Evolutionary conservation across 2,797 vertebrate genomes (phyloP), one percentile per base, ranked within the genome.

Genomic region (Cossypha caffra): DNA sequence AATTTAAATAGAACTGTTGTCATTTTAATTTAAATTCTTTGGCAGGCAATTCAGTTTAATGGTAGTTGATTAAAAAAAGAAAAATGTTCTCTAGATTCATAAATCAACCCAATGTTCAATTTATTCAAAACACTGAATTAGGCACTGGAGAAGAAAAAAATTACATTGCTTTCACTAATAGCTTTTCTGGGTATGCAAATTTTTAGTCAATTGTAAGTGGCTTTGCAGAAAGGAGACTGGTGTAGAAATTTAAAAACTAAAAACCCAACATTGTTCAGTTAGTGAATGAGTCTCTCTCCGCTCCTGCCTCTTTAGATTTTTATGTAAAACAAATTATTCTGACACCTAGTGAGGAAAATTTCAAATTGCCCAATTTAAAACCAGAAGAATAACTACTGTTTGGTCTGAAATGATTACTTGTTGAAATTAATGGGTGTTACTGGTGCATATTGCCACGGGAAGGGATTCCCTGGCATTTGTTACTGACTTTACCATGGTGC

Each of bases 81-180:
- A 78, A 79, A 48, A 10, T 29, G 14, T 61, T 82, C 33, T 73
- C 52, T 82, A 18, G 58, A n/a, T 51, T 87, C 33, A 43, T 85
- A 93, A 87, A 92, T 93, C 86, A 82, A 31, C 42, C 35, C 63
- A 69, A 8, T 0, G 1, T 75, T 87, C 47, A 42, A 16, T 94
- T 94, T 89, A 80, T 84, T 80, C 72, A 77, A 75, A 92, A 71
- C 68, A 82, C n/a, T 61, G 61, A 73, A 94, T 87, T 80, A 83
- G 50, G 31, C 35, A 54, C 54, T 59, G 68, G 29, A 85, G 52
- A 88, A 90, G 67, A 82, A 90, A 61, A 61, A 84, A 86, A 90
- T 73, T 89, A 35, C 23, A 71, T 64, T 87, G 67, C 68, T 89
- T 87, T 79, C 52, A 58, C 73, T 91, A 92, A 91, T 59, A 81